These are phyloP conservation scores for Trichonephila inaurata DNA, from an alignment of 1,140 invertebrate genomes.

Conservation along the genomic window DNA sequence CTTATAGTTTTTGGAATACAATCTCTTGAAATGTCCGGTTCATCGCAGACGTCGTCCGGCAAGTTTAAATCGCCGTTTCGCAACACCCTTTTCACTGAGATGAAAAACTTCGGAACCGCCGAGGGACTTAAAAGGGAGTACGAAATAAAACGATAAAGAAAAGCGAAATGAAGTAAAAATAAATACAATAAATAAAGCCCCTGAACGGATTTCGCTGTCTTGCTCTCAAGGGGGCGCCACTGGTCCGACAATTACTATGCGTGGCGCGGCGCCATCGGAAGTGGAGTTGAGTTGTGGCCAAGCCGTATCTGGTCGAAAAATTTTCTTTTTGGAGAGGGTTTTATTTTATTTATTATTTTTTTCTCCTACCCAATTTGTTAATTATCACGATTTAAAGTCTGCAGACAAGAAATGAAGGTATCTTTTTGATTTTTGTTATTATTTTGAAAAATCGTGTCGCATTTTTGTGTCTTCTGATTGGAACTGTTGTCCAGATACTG, in stretches of 20 bases:
- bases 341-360: neutral
- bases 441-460: neutral
- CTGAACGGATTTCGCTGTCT: conserved; percentile 47
- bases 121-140: conserved; percentile 21
- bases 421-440: neutral
- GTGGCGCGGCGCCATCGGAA: conserved; percentile 36
- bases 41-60: neutral
- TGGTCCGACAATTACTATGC: conserved; percentile 59
- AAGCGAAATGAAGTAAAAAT: neutral
- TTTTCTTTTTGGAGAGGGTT: neutral
- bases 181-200: conserved; percentile 37
- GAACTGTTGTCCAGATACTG: neutral
- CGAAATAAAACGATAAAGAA: conserved; percentile 19
- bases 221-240: conserved; percentile 49
- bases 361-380: conserved; percentile 13
- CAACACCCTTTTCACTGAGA: conserved; percentile 23
- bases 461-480: conserved; percentile 23
- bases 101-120: conserved; percentile 39
- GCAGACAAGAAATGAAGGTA: neutral
- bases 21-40: neutral
- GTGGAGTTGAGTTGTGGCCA: conserved; percentile 57
- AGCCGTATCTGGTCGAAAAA: conserved; percentile 28
- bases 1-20: too few relatives aligned
- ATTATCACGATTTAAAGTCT: conserved; percentile 50
- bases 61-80: conserved; percentile 35